Evolutionary conservation across 2,888 invertebrate species (phyloP).

Genomic region (Cephus pulcher): DNA sequence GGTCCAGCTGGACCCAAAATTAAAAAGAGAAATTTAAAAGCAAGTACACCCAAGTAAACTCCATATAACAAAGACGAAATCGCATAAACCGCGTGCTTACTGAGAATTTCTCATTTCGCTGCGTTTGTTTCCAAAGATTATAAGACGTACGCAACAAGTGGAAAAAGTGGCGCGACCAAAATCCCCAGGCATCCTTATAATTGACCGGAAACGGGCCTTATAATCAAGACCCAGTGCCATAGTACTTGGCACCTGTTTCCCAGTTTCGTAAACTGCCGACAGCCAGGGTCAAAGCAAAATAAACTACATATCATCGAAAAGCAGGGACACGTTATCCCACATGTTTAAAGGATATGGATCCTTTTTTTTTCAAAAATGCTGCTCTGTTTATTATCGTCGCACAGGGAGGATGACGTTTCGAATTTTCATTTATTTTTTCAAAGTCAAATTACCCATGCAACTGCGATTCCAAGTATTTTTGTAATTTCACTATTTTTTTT

Average conservation of each 20-base stretch:
- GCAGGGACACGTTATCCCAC: conserved; percentile 9
- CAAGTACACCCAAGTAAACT: background rate
- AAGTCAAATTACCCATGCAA: background rate
- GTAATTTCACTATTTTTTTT: background rate
- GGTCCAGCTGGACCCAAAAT: background rate
- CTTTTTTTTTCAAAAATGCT: background rate
- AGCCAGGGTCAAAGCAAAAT: conserved; percentile 15
- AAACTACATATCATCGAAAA: conserved; percentile 14
- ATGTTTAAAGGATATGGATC: conserved; percentile 7
- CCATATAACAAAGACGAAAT: background rate
- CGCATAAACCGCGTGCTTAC: background rate
- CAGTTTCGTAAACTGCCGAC: conserved; percentile 15
- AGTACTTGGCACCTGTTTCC: conserved; percentile 37
- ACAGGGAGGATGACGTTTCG: background rate
- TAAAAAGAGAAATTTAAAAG: background rate
- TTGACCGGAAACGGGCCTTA: conserved; percentile 37
- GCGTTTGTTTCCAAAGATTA: background rate
- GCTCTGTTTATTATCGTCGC: background rate
- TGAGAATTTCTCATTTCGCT: background rate
- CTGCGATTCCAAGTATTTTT: background rate
- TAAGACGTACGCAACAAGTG: background rate
- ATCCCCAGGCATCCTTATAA: conserved; percentile 21
- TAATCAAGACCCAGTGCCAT: conserved; percentile 38
- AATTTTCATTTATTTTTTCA: background rate
- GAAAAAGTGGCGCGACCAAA: conserved; percentile 5